These are phyloP conservation scores for Lateolabrax maculatus DNA, from an alignment of 2,797 vertebrate genomes.

Conservation along the genomic window DNA sequence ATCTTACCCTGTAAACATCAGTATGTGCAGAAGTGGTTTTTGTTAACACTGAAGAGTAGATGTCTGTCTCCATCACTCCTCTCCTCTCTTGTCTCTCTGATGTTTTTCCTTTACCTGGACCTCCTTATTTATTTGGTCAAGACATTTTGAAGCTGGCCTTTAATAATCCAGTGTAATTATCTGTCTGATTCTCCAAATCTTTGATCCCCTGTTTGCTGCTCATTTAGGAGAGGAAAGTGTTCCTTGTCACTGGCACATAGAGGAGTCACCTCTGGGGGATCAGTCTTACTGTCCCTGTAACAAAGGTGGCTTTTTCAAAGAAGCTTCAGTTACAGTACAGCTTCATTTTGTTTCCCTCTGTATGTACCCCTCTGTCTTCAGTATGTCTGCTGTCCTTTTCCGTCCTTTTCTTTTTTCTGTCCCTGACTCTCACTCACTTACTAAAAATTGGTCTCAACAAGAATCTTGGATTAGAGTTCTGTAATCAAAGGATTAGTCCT, in stretches of 20 bases:
- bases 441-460: conserved; percentile 54
- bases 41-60: background rate
- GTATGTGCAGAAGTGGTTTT: background rate
- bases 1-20: background rate
- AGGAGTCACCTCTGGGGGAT: conserved; percentile 31
- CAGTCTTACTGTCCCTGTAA: conserved; percentile 36
- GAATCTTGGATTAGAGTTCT: conserved; percentile 57
- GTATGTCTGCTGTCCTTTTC: conserved; percentile 19
- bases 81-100: background rate
- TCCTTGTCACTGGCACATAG: background rate
- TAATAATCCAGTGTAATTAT: background rate
- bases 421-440: conserved; percentile 1
- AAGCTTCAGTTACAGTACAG: conserved; percentile 32
- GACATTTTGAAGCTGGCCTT: background rate
- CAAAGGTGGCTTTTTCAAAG: conserved; percentile 48
- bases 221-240: conserved; percentile 3
- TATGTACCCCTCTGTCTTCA: conserved; percentile 15
- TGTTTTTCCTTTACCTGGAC: background rate
- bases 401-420: conserved; percentile 1
- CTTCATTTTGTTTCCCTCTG: conserved; percentile 12
- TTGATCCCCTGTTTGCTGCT: conserved; percentile 10
- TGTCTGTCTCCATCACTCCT: background rate
- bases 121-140: background rate
- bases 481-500: conserved; percentile 70
- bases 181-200: background rate